These are phyloP conservation scores for Neoscelio sp. DNA, from an alignment of 2,888 invertebrate species.

Conservation along the genomic window DNA sequence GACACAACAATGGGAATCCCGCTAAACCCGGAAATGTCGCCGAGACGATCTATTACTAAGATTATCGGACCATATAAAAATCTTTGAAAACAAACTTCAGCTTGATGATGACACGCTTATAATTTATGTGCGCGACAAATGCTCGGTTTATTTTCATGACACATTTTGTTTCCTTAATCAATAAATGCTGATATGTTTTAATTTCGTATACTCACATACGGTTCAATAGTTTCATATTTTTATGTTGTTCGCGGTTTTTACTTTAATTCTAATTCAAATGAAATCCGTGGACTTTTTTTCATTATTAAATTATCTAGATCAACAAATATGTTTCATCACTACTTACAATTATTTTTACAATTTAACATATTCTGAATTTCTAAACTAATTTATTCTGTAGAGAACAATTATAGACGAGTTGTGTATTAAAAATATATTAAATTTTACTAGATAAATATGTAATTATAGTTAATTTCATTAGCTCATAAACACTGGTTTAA, in stretches of 20 bases:
- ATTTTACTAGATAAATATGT: too few relatives aligned
- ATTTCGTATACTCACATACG: too few relatives aligned
- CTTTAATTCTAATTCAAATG: conserved; percentile 18
- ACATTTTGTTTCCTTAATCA: conserved; percentile 34
- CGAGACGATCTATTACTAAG: conserved; percentile 71
- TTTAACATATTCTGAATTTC: too few relatives aligned
- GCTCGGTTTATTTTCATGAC: conserved; percentile 28
- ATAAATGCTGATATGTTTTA: conserved; percentile 36
- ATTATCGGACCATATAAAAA: conserved; percentile 73
- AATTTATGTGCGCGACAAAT: conserved; percentile 50
- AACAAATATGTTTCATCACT: too few relatives aligned
- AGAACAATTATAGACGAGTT: too few relatives aligned
- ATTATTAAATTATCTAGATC: too few relatives aligned
- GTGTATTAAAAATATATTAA: too few relatives aligned
- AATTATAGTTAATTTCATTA: too few relatives aligned
- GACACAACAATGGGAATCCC: conserved; percentile 61
- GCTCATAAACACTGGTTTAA: not conserved
- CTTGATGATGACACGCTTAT: conserved; percentile 43
- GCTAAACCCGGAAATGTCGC: conserved; percentile 70
- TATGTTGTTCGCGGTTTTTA: not conserved
- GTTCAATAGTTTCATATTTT: conserved; percentile 19
- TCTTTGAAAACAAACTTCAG: conserved; percentile 50
- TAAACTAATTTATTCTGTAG: too few relatives aligned
- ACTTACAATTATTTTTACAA: too few relatives aligned
- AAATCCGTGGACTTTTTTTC: too few relatives aligned